Evolutionary conservation across 2,797 vertebrate genomes (phyloP).

Genomic region (Danionella dracula): DNA sequence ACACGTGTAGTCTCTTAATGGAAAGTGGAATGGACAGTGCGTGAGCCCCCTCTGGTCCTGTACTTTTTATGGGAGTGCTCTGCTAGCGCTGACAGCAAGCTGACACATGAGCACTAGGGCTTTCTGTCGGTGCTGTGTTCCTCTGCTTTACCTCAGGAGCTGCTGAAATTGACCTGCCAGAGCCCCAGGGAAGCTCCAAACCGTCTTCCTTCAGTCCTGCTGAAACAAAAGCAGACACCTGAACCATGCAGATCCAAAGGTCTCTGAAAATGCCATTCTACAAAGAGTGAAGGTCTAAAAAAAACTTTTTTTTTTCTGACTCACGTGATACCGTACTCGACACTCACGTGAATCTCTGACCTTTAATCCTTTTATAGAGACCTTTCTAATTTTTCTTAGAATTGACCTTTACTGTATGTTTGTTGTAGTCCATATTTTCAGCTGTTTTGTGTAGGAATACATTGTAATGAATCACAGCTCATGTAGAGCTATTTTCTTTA

Average conservation of each 20-base stretch:
- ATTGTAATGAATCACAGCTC: too few relatives aligned
- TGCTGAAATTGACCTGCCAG: conserved; percentile 46
- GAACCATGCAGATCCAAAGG: conserved; percentile 25
- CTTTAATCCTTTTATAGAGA: conserved; percentile 15
- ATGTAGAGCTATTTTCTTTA: too few relatives aligned
- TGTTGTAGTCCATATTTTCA: neutral
- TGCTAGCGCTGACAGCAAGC: conserved; percentile 41
- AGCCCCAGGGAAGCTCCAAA: conserved; percentile 46
- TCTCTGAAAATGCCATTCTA: conserved; percentile 33
- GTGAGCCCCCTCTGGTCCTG: conserved; percentile 46
- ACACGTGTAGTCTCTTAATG: conserved; percentile 47
- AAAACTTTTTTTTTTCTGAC: neutral
- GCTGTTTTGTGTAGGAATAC: neutral
- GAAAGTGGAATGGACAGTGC: conserved; percentile 55
- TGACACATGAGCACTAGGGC: conserved; percentile 38
- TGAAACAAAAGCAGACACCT: conserved; percentile 27
- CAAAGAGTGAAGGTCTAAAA: conserved; percentile 26
- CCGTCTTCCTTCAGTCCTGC: neutral
- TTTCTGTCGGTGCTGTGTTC: neutral
- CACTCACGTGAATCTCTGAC: conserved; percentile 3
- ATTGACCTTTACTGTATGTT: conserved; percentile 8
- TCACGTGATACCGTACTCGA: neutral
- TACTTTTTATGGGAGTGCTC: conserved; percentile 35
- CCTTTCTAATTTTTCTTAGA: neutral
- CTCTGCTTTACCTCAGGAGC: conserved; percentile 47